Evolutionary conservation across 2,797 vertebrate species (phyloP).

Genomic region (Brachyrhaphis roseni): DNA sequence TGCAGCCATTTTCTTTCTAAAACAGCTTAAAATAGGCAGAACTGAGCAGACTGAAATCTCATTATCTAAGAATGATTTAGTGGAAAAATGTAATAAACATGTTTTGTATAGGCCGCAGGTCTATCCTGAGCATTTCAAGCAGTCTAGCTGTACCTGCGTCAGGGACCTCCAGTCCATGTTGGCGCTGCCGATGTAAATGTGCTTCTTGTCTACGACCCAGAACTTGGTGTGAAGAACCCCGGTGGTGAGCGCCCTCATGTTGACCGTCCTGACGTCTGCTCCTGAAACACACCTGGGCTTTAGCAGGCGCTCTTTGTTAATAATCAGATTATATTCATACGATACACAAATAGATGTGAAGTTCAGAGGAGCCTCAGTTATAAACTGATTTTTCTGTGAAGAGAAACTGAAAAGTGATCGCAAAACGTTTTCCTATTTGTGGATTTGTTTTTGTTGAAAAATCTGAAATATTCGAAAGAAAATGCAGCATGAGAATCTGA

Average conservation of each 20-base stretch:
- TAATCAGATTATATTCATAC: not conserved
- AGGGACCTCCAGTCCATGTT: conserved; percentile 98
- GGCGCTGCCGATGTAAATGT: conserved; percentile 92
- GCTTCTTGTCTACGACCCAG: conserved; percentile 91
- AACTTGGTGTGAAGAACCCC: conserved; percentile 95
- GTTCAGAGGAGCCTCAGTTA: not conserved
- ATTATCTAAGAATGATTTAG: too few species aligned
- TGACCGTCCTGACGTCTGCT: conserved; percentile 83
- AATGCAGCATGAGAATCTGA: not conserved
- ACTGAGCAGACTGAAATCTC: too few species aligned
- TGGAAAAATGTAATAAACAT: too few species aligned
- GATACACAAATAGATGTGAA: not conserved
- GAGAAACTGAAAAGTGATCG: not conserved
- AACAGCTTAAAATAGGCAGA: too few species aligned
- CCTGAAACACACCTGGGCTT: conserved; percentile 74
- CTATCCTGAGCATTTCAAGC: not conserved
- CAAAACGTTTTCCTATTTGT: not conserved
- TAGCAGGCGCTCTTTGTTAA: not conserved
- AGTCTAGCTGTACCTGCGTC: conserved; percentile 83
- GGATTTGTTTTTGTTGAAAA: not conserved
- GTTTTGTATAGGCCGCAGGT: too few species aligned
- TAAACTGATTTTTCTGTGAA: not conserved
- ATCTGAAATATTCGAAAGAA: not conserved
- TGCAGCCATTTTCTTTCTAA: too few species aligned
- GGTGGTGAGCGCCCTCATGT: conserved; percentile 85